A percentile compares a stretch with the other conserved stretches of the same genome.
Evolutionary conservation across 2,797 vertebrate genomes (phyloP).

Genomic region (Sarcoramphus papa): DNA sequence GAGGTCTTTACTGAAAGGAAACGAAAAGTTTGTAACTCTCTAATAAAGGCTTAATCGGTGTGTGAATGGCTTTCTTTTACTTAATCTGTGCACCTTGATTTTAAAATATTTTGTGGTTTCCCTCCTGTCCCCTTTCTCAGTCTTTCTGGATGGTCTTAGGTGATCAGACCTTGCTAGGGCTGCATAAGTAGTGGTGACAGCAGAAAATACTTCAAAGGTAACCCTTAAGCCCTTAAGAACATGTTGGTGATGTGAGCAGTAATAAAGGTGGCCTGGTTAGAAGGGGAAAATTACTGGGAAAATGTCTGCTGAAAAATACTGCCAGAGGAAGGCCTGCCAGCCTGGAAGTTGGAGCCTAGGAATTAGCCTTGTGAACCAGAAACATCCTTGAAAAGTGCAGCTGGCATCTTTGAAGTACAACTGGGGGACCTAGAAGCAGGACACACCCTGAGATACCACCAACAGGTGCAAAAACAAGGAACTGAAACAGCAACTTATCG

Average conservation of each 20-base stretch:
- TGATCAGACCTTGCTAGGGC: not conserved
- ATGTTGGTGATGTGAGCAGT: not conserved
- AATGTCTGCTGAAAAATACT: not conserved
- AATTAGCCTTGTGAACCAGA: not conserved
- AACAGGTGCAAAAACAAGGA: not conserved
- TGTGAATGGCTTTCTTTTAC: not conserved
- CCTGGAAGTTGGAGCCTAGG: not conserved
- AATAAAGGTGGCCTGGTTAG: not conserved
- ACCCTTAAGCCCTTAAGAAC: not conserved
- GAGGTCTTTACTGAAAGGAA: not conserved
- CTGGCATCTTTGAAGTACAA: not conserved
- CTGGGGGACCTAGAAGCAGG: not conserved
- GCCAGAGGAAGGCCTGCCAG: not conserved
- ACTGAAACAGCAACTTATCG: not conserved
- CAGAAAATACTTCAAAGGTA: not conserved
- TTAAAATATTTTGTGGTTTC: not conserved
- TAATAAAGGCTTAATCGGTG: not conserved
- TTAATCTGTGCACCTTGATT: not conserved
- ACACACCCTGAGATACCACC: not conserved
- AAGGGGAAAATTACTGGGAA: not conserved
- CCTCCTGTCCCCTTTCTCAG: not conserved
- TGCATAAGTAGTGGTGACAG: not conserved
- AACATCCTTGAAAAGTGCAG: not conserved
- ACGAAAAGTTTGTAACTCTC: not conserved
- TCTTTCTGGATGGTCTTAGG: not conserved